These are phyloP conservation scores for Takifugu bimaculatus DNA, from an alignment of 2,113 vertebrate genomes.

Conservation along the genomic window DNA sequence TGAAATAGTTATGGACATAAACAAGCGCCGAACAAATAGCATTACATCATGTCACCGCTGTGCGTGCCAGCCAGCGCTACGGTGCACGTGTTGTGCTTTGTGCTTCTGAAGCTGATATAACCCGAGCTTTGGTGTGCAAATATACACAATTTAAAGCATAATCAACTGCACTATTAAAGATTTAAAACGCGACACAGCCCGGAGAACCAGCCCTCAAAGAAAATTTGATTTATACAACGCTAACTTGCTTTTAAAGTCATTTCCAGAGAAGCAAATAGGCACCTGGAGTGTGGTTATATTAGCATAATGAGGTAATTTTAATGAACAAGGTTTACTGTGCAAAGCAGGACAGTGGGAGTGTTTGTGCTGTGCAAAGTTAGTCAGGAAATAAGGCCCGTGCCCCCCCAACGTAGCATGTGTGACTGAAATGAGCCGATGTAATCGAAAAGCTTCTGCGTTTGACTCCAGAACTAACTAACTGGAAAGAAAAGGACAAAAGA, in stretches of 20 bases:
- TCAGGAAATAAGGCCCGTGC: too few relatives aligned
- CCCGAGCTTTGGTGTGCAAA: not conserved
- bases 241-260: too few relatives aligned
- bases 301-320: too few relatives aligned
- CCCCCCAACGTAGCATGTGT: not conserved
- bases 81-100: too few relatives aligned
- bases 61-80: not conserved
- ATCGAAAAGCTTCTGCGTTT: not conserved
- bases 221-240: too few relatives aligned
- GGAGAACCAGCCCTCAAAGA: not conserved
- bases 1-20: slow-evolving; percentile 50
- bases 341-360: not conserved
- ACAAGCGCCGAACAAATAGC: slow-evolving; percentile 28
- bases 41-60: slow-evolving; percentile 9
- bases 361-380: not conserved
- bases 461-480: not conserved
- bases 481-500: not conserved
- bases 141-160: not conserved
- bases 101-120: not conserved
- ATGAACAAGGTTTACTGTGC: not conserved
- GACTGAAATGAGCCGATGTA: not conserved
- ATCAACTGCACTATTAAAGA: not conserved
- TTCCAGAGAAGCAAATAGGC: too few relatives aligned
- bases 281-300: too few relatives aligned
- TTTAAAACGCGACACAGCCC: not conserved